Percentiles rank a stretch among this genome's conserved stretches.
These are phyloP conservation scores for Anoplophora glabripennis DNA, from an alignment of 1,140 invertebrate species.

Conservation along the genomic window DNA sequence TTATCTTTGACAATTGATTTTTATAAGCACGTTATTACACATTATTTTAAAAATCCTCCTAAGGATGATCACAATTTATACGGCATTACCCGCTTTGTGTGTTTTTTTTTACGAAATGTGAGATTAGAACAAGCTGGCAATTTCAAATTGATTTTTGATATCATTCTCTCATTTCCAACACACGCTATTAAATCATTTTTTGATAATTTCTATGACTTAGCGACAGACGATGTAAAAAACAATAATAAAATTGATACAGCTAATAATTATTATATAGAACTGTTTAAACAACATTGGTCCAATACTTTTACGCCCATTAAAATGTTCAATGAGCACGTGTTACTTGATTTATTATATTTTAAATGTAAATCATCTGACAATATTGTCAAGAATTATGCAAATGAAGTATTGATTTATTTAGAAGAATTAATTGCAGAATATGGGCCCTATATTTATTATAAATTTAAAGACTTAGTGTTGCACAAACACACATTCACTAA, in stretches of 20 bases:
- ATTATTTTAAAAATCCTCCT: neutral
- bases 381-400: neutral
- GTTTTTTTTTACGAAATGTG: neutral
- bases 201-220: neutral
- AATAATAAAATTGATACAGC: neutral
- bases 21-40: neutral
- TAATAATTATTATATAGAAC: too few species aligned
- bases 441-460: neutral
- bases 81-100: neutral
- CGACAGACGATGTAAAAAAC: neutral
- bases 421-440: constrained; percentile 1
- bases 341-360: neutral
- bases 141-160: constrained; percentile 4
- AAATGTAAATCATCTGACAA: neutral
- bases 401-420: neutral
- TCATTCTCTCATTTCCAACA: neutral
- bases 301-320: too few species aligned
- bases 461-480: neutral
- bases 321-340: too few species aligned
- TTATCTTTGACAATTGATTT: neutral
- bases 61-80: neutral
- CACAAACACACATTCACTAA: neutral
- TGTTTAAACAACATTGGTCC: neutral
- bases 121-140: neutral
- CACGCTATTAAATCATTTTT: neutral